Percentiles rank a stretch among this genome's conserved stretches.
phyloP scores from a whole-genome alignment of 2,113 vertebrate genomes.

The Isichthys henryi region DNA sequence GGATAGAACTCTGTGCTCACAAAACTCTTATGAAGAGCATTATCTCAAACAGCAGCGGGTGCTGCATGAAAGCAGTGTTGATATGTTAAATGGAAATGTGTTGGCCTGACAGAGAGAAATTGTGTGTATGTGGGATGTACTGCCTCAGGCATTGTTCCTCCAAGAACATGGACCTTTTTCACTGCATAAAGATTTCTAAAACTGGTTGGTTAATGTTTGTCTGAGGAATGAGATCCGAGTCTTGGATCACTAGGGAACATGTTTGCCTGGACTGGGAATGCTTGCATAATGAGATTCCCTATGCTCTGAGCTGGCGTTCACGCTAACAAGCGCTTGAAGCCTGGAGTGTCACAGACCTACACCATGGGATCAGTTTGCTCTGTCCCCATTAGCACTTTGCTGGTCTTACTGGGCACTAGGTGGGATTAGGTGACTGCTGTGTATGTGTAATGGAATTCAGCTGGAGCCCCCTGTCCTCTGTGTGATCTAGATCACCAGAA shows the following conservation, averaged over 20 bases:
- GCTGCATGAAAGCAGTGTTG: neutral
- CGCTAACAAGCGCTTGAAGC: neutral
- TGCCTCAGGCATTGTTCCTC: neutral
- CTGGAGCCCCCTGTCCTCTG: neutral
- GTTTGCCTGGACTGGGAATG: neutral
- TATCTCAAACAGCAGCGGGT: neutral
- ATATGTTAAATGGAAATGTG: neutral
- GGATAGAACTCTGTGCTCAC: neutral
- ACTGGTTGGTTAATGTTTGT: neutral
- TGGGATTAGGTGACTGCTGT: neutral
- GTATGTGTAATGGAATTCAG: neutral
- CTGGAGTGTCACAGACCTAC: neutral
- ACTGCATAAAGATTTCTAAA: neutral
- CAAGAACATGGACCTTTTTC: neutral
- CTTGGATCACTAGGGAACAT: neutral
- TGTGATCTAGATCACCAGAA: neutral
- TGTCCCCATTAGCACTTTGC: neutral
- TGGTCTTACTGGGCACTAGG: too few relatives aligned
- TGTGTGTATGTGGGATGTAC: neutral
- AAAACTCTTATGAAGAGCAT: neutral
- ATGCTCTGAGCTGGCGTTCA: neutral
- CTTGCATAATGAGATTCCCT: neutral
- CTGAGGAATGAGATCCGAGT: neutral
- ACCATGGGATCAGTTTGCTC: neutral
- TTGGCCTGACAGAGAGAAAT: neutral